Evolutionary conservation across 2,113 vertebrate species (phyloP).

Genomic region (Gasterosteus aculeatus): DNA sequence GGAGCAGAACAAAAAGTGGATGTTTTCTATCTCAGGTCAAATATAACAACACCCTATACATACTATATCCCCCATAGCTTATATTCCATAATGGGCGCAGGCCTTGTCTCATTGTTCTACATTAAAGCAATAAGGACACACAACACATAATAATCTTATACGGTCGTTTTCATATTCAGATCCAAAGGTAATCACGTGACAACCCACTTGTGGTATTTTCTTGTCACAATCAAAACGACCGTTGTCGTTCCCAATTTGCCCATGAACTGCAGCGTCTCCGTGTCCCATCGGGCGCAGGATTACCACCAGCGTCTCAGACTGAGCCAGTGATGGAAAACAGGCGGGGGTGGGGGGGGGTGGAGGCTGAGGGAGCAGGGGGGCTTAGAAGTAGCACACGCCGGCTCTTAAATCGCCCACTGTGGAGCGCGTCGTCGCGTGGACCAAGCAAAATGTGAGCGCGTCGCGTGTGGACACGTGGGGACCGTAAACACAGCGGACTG

Average conservation of each 20-base stretch:
- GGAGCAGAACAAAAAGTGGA: neutral
- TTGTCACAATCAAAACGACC: neutral
- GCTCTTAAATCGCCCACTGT: neutral
- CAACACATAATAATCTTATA: too few relatives aligned
- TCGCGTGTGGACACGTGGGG: conserved; percentile 16
- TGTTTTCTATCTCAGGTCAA: too few relatives aligned
- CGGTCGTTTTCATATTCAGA: neutral
- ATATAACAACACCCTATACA: too few relatives aligned
- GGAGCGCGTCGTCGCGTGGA: neutral
- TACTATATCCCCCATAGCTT: too few relatives aligned
- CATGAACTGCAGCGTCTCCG: conserved; percentile 36
- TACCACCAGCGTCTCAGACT: conserved; percentile 35
- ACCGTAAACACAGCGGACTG: conserved; percentile 22
- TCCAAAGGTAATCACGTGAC: neutral
- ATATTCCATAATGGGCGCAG: too few relatives aligned
- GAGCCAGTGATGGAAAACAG: conserved; percentile 1
- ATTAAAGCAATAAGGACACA: too few relatives aligned
- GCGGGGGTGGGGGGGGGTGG: neutral
- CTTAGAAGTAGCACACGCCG: neutral
- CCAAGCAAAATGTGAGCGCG: neutral
- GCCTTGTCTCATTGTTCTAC: too few relatives aligned
- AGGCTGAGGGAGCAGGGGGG: neutral
- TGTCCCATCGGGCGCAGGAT: conserved; percentile 25
- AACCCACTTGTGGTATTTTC: too few relatives aligned
- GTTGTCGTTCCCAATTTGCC: neutral